phyloP scores from a whole-genome alignment of 1,140 invertebrate species.

The Drosophila punjabiensis region DNA sequence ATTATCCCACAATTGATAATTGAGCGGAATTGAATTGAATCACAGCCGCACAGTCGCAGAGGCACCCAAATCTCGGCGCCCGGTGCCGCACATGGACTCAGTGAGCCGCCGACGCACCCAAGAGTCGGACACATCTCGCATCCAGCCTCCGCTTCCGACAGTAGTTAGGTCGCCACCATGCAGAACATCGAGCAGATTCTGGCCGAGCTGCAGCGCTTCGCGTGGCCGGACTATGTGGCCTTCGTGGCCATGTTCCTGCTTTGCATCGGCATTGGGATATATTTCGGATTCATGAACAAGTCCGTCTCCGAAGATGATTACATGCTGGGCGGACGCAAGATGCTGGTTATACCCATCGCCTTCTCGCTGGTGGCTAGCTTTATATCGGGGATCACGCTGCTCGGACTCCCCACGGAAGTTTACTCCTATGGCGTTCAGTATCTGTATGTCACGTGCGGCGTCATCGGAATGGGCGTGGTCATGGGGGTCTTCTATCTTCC shows the following conservation, averaged over 20 bases:
- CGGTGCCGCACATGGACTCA: slow-evolving; percentile 54
- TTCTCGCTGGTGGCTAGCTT: slow-evolving; percentile 90
- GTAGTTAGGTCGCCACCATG: slow-evolving; percentile 57
- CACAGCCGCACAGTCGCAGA: slow-evolving; percentile 38
- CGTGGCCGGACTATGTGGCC: slow-evolving; percentile 86
- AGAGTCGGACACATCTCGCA: slow-evolving; percentile 29
- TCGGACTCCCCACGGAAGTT: slow-evolving; percentile 96
- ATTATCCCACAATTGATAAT: slow-evolving; percentile 80
- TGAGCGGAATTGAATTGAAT: slow-evolving; percentile 79
- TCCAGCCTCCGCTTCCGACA: slow-evolving; percentile 3
- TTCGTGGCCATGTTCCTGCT: slow-evolving; percentile 86
- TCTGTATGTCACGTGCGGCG: slow-evolving; percentile 88
- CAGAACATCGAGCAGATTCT: slow-evolving; percentile 87
- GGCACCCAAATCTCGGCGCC: slow-evolving; percentile 44
- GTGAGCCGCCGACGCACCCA: slow-evolving; percentile 49
- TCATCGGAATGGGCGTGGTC: slow-evolving; percentile 89
- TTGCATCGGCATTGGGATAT: slow-evolving; percentile 88
- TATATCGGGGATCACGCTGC: slow-evolving; percentile 95
- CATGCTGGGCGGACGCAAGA: slow-evolving; percentile 88
- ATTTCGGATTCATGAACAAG: slow-evolving; percentile 87
- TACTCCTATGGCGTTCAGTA: slow-evolving; percentile 95
- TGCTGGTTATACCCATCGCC: slow-evolving; percentile 87
- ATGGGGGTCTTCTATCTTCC: slow-evolving; percentile 90
- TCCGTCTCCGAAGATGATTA: slow-evolving; percentile 87
- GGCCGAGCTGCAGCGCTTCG: slow-evolving; percentile 85